Base-by-base conservation (phyloP, 2,113 vertebrate genomes). In the Passer domesticus region DNA sequence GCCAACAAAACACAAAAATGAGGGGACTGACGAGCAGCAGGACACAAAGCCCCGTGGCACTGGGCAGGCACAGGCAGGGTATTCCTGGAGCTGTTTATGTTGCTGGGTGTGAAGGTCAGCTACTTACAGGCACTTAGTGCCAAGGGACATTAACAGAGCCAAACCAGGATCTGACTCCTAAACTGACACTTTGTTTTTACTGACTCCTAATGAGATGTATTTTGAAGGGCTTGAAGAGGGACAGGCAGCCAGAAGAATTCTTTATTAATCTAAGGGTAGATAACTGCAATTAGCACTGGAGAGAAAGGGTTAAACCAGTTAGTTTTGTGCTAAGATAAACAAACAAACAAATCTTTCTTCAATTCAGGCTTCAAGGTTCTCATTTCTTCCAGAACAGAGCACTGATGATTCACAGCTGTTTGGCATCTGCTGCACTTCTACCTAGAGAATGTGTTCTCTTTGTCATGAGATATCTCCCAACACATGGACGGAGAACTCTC, bases 341-440 rank as follows among this genome's bases (percentile, higher is more conserved):
- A 83, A 92, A 83, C 35, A 68, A 67, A 35, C 12, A 43, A 62
- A 44, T 37, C 53, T 60, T 84, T 31, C 70, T 82, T 69, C 66
- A 63, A 2, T 50, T 94, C 33, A 52, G 72, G 67, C 94, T 74
- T 67, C 67, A 73, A 93, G 63, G 67, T 77, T 95, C 75, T 88
- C 56, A 59, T 52, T 93, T 77, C 87, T 94, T 67, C 85, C 68
- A 13, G 11, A 60, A 44, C 67, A 63, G 78, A 68, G 68, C 20
- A 39, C 85, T 93, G 90, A 93, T 81, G 92, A 96, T 90, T 66
- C 94, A n/a, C 93, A 95, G 94, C 88, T 96, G 94, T 96, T 91
- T 92, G 95, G 93, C 92, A 94, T 94, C 92, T 92, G 87, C 30
- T 83, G 64, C 64, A 53, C 52, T 83, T n/a, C 43, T 27, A 92